Conservation (phyloP, 2,797 vertebrate genomes). For the Heliangelus exortis region DNA sequence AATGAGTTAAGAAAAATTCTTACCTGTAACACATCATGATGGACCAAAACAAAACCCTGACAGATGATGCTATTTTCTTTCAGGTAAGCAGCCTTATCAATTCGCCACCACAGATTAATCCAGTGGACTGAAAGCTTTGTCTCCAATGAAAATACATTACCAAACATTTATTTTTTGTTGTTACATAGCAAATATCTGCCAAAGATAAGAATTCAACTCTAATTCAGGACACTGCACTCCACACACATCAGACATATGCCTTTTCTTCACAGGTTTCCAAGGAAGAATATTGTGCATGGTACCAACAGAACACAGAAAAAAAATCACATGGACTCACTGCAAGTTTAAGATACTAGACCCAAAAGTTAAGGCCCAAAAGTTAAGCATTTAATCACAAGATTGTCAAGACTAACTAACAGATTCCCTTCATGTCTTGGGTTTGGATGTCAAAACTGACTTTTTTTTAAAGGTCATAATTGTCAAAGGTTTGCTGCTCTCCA, state of each 20-base stretch:
- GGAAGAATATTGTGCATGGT: not conserved
- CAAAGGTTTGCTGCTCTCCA: conserved; percentile 1
- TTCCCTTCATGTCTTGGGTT: not conserved
- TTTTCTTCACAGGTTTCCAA: not conserved
- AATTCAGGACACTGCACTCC: not conserved
- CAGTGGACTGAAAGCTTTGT: not conserved
- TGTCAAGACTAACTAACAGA: conserved; percentile 2
- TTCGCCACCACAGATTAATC: not conserved
- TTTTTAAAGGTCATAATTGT: conserved; percentile 32
- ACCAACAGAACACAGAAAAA: not conserved
- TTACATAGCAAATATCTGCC: not conserved
- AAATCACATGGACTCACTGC: not conserved
- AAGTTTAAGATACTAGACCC: not conserved
- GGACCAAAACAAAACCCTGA: not conserved
- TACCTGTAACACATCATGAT: not conserved
- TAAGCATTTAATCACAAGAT: not conserved
- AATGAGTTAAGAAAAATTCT: not conserved
- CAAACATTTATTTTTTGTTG: not conserved
- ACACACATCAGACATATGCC: not conserved
- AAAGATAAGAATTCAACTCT: not conserved
- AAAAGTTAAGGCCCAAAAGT: not conserved
- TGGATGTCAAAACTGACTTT: conserved; percentile 4
- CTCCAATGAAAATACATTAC: not conserved
- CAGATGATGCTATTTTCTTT: not conserved
- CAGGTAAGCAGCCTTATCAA: not conserved